These are phyloP conservation scores for Amiota mariae DNA, from an alignment of 2,888 invertebrate species.

Conservation along the genomic window DNA sequence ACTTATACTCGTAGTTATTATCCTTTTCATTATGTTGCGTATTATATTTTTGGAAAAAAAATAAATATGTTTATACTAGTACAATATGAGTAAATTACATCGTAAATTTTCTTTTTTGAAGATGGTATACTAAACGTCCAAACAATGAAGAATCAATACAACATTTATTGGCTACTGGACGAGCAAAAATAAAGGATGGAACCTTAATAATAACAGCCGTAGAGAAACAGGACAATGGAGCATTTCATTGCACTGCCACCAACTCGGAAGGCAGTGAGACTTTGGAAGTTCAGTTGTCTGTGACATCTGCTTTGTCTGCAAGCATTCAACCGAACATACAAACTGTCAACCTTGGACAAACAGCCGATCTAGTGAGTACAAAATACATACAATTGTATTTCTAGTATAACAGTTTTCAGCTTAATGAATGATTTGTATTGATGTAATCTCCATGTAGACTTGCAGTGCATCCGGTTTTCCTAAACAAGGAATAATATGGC, in stretches of 20 bases:
- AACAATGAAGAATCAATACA: constrained; percentile 75
- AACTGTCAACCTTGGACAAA: constrained; percentile 87
- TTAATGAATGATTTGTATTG: neutral
- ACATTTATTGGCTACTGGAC: constrained; percentile 72
- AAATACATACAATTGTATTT: constrained; percentile 37
- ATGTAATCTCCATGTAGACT: constrained; percentile 72
- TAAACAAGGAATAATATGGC: constrained; percentile 82
- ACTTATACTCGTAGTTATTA: too few species aligned
- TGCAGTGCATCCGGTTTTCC: constrained; percentile 91
- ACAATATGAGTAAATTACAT: neutral
- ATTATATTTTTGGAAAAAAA: too few species aligned
- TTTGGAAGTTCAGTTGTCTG: constrained; percentile 75
- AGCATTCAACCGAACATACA: constrained; percentile 83
- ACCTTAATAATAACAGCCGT: constrained; percentile 75
- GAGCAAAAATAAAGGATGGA: constrained; percentile 75
- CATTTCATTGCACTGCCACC: constrained; percentile 76
- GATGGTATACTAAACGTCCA: constrained; percentile 75
- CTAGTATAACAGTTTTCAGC: neutral
- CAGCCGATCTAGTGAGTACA: constrained; percentile 81
- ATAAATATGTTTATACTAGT: too few species aligned
- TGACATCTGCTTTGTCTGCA: constrained; percentile 82
- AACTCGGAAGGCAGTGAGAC: constrained; percentile 76
- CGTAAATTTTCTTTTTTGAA: constrained; percentile 49
- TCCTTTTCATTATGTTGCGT: too few species aligned
- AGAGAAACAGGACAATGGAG: constrained; percentile 74